Percentiles rank a stretch among this genome's conserved stretches.
phyloP scores from a whole-genome alignment of 2,113 vertebrate species.

The Halichoeres trimaculatus region DNA sequence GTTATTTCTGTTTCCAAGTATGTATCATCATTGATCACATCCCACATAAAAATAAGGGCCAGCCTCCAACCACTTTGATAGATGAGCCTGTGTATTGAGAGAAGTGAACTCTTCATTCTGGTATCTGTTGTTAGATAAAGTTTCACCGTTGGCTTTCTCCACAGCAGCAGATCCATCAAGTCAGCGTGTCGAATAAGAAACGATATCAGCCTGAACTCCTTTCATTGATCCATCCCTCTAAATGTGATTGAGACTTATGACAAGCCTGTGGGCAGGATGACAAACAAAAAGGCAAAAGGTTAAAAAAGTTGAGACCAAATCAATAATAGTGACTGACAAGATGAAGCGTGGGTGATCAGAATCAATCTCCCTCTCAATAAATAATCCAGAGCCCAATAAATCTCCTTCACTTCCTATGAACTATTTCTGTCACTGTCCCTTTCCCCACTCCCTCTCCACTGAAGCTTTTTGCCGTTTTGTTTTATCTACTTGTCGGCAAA shows the following conservation, averaged over 20 bases:
- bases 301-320: conserved; percentile 80
- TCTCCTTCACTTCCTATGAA: conserved; percentile 51
- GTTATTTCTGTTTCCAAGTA: conserved; percentile 4
- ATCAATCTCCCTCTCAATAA: conserved; percentile 65
- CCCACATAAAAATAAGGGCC: conserved; percentile 32
- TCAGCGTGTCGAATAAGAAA: conserved; percentile 64
- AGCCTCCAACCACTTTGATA: not conserved
- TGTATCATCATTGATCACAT: conserved; percentile 12
- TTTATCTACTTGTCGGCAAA: conserved; percentile 8
- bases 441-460: not conserved
- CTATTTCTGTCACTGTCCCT: conserved; percentile 37
- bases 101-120: not conserved
- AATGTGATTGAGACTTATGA: conserved; percentile 77
- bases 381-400: conserved; percentile 71
- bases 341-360: conserved; percentile 63
- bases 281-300: conserved; percentile 77
- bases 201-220: conserved; percentile 67
- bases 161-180: conserved; percentile 57
- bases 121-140: conserved; percentile 46
- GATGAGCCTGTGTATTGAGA: not conserved
- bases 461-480: conserved; percentile 35
- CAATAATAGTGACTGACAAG: conserved; percentile 79
- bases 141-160: conserved; percentile 65
- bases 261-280: conserved; percentile 63
- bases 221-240: conserved; percentile 71